Conservation (phyloP, 2,888 invertebrate genomes). For the Lissonota sp. region DNA sequence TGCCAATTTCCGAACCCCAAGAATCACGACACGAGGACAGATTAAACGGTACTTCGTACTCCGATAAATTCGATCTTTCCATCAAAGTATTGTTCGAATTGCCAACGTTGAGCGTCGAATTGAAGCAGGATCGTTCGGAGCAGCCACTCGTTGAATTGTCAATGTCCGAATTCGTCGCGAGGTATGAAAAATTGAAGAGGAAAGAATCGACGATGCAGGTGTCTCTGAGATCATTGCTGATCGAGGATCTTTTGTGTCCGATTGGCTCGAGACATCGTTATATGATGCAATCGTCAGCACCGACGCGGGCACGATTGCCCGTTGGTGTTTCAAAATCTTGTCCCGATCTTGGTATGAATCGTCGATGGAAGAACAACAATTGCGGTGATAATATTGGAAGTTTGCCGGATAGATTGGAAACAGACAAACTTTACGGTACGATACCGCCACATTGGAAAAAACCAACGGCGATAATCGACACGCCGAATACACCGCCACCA, state of each 20-base stretch:
- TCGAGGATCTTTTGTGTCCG: constrained; percentile 95
- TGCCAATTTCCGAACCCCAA: constrained; percentile 76
- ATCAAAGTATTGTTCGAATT: constrained; percentile 89
- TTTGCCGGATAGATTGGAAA: constrained; percentile 79
- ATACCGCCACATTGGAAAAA: constrained; percentile 81
- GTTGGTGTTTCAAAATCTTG: constrained; percentile 89
- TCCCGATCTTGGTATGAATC: constrained; percentile 87
- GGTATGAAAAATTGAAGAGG: constrained; percentile 88
- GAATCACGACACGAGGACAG: constrained; percentile 76
- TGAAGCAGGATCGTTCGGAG: constrained; percentile 90
- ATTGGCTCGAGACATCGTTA: constrained; percentile 92
- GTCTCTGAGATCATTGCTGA: constrained; percentile 92
- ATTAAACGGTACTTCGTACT: constrained; percentile 76
- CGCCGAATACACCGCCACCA: constrained; percentile 81
- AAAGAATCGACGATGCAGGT: constrained; percentile 91
- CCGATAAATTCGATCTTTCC: constrained; percentile 79
- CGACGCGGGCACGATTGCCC: constrained; percentile 75
- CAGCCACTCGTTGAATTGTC: constrained; percentile 93
- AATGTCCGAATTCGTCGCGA: constrained; percentile 92
- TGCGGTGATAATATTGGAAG: constrained; percentile 72
- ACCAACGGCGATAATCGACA: constrained; percentile 72
- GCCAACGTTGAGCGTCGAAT: constrained; percentile 90
- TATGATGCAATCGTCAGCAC: constrained; percentile 91
- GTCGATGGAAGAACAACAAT: constrained; percentile 71
- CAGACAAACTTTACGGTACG: constrained; percentile 79